These are phyloP conservation scores for Sorex araneus DNA, from an alignment of 2,113 vertebrate genomes.

Conservation along the genomic window DNA sequence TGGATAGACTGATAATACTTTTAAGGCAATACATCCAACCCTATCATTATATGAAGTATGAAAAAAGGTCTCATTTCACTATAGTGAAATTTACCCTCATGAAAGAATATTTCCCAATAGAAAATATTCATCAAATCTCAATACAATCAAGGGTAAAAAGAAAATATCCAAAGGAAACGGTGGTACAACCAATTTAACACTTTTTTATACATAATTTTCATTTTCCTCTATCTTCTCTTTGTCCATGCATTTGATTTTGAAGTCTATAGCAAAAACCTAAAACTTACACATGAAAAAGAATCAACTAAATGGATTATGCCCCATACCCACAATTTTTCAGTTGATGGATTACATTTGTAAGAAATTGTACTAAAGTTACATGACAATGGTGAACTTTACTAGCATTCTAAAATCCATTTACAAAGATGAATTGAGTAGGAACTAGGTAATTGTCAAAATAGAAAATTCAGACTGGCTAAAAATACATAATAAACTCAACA, in stretches of 20 bases:
- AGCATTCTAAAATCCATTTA: background rate
- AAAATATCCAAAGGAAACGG: background rate
- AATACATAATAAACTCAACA: background rate
- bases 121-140: background rate
- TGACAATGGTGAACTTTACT: background rate
- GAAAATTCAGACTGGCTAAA: background rate
- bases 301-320: background rate
- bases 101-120: background rate
- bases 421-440: background rate
- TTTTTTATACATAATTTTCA: constrained; percentile 7
- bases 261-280: background rate
- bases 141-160: background rate
- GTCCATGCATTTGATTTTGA: background rate
- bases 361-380: no score
- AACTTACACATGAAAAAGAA: background rate
- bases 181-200: background rate
- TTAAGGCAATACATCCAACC: background rate
- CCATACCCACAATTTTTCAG: background rate
- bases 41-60: background rate
- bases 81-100: background rate
- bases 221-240: background rate
- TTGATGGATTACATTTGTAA: background rate
- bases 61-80: background rate
- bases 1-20: background rate
- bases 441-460: background rate